phyloP scores from a whole-genome alignment of 2,113 vertebrate genomes.

The Anarhynchus alexandrinus region DNA sequence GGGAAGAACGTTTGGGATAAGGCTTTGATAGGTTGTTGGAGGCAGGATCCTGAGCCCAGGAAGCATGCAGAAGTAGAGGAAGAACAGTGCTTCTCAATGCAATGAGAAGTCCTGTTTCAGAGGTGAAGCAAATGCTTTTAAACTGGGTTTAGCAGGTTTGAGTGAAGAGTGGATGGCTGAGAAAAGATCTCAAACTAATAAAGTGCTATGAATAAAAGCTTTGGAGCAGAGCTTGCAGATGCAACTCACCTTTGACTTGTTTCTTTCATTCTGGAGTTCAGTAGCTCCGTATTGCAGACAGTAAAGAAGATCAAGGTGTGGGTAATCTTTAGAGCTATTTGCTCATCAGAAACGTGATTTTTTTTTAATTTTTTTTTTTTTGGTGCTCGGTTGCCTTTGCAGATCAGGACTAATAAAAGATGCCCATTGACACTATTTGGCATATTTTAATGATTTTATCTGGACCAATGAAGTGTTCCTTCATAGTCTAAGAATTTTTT shows the following conservation, averaged over 20 bases:
- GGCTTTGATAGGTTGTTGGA: background rate
- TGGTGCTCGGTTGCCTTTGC: background rate
- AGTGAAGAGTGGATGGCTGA: background rate
- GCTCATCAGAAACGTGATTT: background rate
- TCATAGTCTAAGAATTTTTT: background rate
- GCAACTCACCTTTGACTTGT: background rate
- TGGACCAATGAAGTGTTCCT: background rate
- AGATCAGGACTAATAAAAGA: background rate
- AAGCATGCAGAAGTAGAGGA: background rate
- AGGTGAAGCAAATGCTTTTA: background rate
- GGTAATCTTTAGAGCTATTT: background rate
- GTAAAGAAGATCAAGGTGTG: background rate
- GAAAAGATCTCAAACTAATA: background rate
- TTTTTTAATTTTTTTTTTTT: background rate
- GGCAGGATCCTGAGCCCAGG: background rate
- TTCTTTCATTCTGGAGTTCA: background rate
- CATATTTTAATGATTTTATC: background rate
- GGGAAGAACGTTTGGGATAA: background rate
- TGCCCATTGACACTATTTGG: background rate
- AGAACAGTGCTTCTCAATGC: background rate
- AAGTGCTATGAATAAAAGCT: background rate
- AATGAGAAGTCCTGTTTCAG: background rate
- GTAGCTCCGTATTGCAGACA: background rate
- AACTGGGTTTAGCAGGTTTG: background rate
- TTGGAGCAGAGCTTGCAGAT: background rate